These are phyloP conservation scores for Lithophane socia DNA, from an alignment of 2,888 invertebrate species.

Conservation along the genomic window DNA sequence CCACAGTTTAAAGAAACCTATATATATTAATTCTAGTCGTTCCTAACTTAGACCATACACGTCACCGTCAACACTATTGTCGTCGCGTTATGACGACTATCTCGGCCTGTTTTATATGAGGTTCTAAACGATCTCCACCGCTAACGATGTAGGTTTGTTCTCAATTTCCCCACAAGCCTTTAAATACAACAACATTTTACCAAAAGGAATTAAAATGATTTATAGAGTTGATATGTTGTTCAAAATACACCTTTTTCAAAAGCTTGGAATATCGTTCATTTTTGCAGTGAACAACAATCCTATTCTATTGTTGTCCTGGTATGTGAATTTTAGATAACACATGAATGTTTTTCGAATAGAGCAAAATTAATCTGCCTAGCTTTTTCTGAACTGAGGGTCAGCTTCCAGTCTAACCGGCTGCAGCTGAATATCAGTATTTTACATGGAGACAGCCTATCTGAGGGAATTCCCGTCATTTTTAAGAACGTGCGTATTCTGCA, in stretches of 20 bases:
- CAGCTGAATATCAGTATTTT: no score
- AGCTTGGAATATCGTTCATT: neutral
- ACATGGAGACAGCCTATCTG: no score
- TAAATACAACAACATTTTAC: neutral
- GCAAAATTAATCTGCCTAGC: no score
- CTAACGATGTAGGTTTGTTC: conserved; percentile 50
- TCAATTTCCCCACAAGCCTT: conserved; percentile 14
- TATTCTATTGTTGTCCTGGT: neutral
- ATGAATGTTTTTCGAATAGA: neutral
- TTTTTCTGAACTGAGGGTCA: no score
- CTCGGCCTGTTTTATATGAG: conserved; percentile 58
- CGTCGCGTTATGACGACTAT: conserved; percentile 59
- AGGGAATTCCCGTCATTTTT: no score
- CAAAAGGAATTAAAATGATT: conserved; percentile 14
- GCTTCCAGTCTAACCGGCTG: no score
- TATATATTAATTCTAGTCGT: neutral
- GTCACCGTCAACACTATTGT: conserved; percentile 62
- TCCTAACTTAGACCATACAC: conserved; percentile 35
- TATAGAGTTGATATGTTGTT: neutral
- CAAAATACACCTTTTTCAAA: neutral
- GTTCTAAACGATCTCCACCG: conserved; percentile 52
- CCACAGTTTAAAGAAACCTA: no score
- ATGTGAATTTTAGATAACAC: neutral
- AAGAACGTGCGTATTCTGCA: no score
- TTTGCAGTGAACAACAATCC: neutral